Conservation (phyloP, 2,797 vertebrate species). For the Avahi laniger region DNA sequence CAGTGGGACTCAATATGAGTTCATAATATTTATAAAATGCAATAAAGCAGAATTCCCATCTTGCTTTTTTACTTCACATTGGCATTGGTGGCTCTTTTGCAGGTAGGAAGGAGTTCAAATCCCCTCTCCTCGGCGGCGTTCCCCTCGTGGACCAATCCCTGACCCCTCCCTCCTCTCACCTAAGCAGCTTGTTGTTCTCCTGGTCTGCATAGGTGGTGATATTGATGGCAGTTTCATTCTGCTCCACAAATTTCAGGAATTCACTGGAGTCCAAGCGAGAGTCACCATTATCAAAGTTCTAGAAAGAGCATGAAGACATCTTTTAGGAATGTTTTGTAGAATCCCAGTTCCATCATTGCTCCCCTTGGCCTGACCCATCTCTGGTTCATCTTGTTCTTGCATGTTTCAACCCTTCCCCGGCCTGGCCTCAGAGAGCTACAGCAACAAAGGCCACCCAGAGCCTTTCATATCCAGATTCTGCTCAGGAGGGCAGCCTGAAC, state of each 20-base stretch:
- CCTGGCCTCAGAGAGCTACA: neutral
- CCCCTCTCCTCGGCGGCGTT: neutral
- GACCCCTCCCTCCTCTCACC: slow-evolving; percentile 81
- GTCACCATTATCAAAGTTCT: slow-evolving; percentile 96
- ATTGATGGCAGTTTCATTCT: slow-evolving; percentile 94
- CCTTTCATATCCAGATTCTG: neutral
- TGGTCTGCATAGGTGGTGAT: slow-evolving; percentile 94
- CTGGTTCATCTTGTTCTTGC: neutral
- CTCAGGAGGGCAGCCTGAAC: neutral
- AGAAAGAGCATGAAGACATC: neutral
- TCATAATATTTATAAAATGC: neutral
- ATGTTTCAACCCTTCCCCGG: neutral
- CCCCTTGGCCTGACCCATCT: neutral
- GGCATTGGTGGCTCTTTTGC: neutral
- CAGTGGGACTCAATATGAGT: neutral
- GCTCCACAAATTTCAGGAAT: slow-evolving; percentile 97
- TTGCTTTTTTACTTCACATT: neutral
- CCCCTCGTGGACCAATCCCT: fast-evolving
- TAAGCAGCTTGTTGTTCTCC: slow-evolving; percentile 97
- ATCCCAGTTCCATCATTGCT: neutral
- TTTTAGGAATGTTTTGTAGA: neutral
- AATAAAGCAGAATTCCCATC: neutral
- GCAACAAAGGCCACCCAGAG: neutral
- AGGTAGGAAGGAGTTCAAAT: neutral
- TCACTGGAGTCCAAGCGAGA: slow-evolving; percentile 95